Evolutionary conservation across 2,888 invertebrate species (phyloP).

Genomic region (Idaea aversata): DNA sequence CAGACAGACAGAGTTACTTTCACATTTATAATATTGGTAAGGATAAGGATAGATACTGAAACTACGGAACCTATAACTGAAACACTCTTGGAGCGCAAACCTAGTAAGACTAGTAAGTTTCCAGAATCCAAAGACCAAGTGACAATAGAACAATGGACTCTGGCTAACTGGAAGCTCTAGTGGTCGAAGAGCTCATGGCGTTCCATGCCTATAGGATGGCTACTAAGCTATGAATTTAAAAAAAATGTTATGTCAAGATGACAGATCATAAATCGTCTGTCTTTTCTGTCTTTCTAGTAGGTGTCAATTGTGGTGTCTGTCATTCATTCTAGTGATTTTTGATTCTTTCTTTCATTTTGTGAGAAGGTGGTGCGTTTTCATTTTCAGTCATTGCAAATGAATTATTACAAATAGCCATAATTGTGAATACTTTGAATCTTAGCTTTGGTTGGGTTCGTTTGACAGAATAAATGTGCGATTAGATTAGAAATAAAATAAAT

Average conservation of each 20-base stretch:
- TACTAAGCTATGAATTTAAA: neutral
- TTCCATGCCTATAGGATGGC: too few species aligned
- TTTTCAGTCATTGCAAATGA: neutral
- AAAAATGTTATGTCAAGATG: neutral
- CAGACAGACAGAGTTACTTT: too few species aligned
- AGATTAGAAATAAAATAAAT: neutral
- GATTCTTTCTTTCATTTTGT: neutral
- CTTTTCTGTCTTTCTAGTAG: neutral
- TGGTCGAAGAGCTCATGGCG: too few species aligned
- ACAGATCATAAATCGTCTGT: neutral
- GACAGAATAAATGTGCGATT: neutral
- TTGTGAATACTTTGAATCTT: neutral
- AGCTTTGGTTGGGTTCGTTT: neutral
- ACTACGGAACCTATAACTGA: too few species aligned
- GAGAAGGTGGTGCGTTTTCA: neutral
- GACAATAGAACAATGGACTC: too few species aligned
- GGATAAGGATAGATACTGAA: too few species aligned
- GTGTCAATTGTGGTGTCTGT: neutral
- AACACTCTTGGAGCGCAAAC: too few species aligned
- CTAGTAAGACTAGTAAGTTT: too few species aligned
- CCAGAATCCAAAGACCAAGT: too few species aligned
- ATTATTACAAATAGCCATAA: neutral
- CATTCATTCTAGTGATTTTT: neutral
- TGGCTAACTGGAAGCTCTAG: too few species aligned
- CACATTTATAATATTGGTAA: too few species aligned